Conservation (phyloP, 1,140 invertebrate species). For the Calliphora vicina region DNA sequence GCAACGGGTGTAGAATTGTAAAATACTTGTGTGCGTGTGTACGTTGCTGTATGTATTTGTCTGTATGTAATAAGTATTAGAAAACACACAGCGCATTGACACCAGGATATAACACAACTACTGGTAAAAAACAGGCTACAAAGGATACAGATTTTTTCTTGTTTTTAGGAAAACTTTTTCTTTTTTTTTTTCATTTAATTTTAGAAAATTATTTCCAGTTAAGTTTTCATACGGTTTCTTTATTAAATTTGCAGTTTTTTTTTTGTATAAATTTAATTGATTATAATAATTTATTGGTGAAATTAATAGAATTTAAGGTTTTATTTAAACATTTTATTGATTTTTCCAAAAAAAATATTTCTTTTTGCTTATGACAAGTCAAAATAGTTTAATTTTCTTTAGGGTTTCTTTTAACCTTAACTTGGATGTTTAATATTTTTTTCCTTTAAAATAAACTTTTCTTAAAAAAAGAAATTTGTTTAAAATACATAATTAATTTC, state of each 20-base stretch:
- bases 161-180: not conserved
- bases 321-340: not conserved
- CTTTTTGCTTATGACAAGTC: too few relatives aligned
- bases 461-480: not conserved
- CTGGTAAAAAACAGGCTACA: not conserved
- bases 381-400: too few relatives aligned
- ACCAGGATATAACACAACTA: slow-evolving; percentile 16
- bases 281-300: not conserved
- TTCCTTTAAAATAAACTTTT: not conserved
- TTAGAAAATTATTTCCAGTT: too few relatives aligned
- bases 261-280: not conserved
- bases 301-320: not conserved
- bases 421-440: not conserved
- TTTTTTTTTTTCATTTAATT: not conserved
- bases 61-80: slow-evolving; percentile 8
- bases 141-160: slow-evolving; percentile 14
- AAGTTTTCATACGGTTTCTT: too few relatives aligned
- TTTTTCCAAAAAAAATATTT: not conserved
- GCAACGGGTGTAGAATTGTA: not conserved
- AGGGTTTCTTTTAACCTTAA: too few relatives aligned
- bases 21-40: not conserved
- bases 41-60: not conserved
- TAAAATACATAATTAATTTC: not conserved
- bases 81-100: slow-evolving; percentile 6
- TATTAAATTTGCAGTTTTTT: not conserved